Percentiles rank a stretch among this genome's conserved stretches.
Evolutionary conservation across 2,888 invertebrate species (phyloP).

Genomic region (Stomorhina lunata): DNA sequence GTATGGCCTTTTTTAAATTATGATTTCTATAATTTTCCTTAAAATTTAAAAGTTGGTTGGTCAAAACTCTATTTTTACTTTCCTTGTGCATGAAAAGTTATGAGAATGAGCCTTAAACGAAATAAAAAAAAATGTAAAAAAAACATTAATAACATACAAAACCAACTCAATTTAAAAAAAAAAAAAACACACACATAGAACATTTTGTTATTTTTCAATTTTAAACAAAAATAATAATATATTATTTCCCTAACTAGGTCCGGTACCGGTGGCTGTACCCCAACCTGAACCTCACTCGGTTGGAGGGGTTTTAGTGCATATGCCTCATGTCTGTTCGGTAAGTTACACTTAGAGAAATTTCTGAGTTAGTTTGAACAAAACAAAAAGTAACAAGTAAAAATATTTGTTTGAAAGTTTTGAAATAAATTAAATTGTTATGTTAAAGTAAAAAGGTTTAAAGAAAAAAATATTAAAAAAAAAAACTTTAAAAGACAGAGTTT

Average conservation of each 20-base stretch:
- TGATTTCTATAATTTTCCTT: conserved; percentile 2
- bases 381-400: background rate
- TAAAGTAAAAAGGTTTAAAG: conserved; percentile 45
- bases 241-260: conserved; percentile 72
- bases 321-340: conserved; percentile 92
- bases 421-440: conserved; percentile 42
- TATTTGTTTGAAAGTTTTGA: conserved; percentile 18
- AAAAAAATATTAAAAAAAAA: conserved; percentile 33
- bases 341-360: conserved; percentile 71
- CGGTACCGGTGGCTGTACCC: conserved; percentile 81
- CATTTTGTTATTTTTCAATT: background rate
- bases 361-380: background rate
- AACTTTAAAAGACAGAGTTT: conserved; percentile 40
- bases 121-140: conserved; percentile 8
- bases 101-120: conserved; percentile 53
- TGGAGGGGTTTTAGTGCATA: conserved; percentile 93
- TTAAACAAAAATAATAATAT: background rate
- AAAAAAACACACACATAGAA: background rate
- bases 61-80: background rate
- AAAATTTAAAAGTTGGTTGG: conserved; percentile 9
- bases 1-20: background rate
- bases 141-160: background rate
- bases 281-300: conserved; percentile 88
- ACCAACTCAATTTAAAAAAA: background rate
- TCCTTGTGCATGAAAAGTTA: conserved; percentile 58